These are phyloP conservation scores for Nebria ingens DNA, from an alignment of 1,140 invertebrate genomes.

Conservation along the genomic window DNA sequence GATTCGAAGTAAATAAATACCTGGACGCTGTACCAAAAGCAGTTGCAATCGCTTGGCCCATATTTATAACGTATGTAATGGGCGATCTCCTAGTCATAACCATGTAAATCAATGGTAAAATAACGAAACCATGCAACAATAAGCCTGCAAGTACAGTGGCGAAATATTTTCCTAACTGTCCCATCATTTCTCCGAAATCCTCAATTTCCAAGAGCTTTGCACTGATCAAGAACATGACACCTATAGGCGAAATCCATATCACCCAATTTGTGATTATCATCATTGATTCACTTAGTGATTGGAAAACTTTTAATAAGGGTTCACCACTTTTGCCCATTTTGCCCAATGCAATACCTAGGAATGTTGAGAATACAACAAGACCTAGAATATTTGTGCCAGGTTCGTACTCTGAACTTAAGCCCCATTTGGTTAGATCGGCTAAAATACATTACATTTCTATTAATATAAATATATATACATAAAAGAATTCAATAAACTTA, in stretches of 20 bases:
- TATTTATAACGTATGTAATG: conserved; percentile 55
- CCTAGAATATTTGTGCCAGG: conserved; percentile 58
- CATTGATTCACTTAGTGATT: conserved; percentile 51
- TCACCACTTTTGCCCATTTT: conserved; percentile 50
- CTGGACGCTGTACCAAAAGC: conserved; percentile 67
- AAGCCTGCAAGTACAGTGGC: conserved; percentile 69
- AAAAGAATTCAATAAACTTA: conserved; percentile 8
- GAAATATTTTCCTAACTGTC: conserved; percentile 73
- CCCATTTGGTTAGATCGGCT: conserved; percentile 37
- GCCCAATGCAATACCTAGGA: conserved; percentile 54
- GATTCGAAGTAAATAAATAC: conserved; percentile 30
- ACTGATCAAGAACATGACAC: conserved; percentile 70
- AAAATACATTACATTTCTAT: conserved; percentile 14
- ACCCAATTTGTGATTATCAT: conserved; percentile 66
- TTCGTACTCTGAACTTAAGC: conserved; percentile 39
- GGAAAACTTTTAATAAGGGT: conserved; percentile 52
- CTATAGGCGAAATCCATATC: conserved; percentile 69
- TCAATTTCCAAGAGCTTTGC: conserved; percentile 72
- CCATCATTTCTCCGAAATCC: conserved; percentile 56
- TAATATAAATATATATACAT: conserved; percentile 16
- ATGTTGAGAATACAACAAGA: conserved; percentile 55
- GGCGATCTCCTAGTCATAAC: conserved; percentile 55
- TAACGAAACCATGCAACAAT: conserved; percentile 64
- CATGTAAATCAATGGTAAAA: conserved; percentile 59
- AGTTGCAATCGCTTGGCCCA: conserved; percentile 63